phyloP scores from a whole-genome alignment of 2,888 invertebrate genomes.

The Limenitis camilla region DNA sequence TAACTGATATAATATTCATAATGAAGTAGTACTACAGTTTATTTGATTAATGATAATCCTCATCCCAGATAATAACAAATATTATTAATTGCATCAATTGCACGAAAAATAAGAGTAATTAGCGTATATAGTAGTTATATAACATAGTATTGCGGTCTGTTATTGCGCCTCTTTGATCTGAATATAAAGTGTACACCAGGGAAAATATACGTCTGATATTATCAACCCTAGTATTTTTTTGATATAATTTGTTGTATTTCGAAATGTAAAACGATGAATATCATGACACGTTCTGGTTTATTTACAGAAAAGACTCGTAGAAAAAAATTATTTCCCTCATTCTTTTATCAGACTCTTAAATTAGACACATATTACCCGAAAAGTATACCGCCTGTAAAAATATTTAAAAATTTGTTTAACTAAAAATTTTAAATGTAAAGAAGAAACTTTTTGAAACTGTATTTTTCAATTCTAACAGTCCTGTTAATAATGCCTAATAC shows the following conservation, averaged over 20 bases:
- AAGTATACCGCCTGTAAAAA: no score
- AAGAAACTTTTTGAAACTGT: no score
- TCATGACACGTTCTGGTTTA: not conserved
- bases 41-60: no score
- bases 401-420: no score
- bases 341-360: no score
- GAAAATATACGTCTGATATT: conserved; percentile 9
- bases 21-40: no score
- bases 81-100: not conserved
- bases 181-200: conserved; percentile 5
- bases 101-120: not conserved
- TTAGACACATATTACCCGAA: no score
- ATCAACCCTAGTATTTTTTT: not conserved
- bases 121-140: not conserved
- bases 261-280: not conserved
- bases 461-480: no score
- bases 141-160: conserved; percentile 1
- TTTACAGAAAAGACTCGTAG: not conserved
- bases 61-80: not conserved
- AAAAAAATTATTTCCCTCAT: no score
- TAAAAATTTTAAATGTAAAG: no score
- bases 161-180: conserved; percentile 9
- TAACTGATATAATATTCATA: no score
- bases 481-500: no score
- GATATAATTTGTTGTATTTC: not conserved